These are phyloP conservation scores for Mus musculus DNA, from an alignment of 2,113 vertebrate genomes.

Conservation along the genomic window DNA sequence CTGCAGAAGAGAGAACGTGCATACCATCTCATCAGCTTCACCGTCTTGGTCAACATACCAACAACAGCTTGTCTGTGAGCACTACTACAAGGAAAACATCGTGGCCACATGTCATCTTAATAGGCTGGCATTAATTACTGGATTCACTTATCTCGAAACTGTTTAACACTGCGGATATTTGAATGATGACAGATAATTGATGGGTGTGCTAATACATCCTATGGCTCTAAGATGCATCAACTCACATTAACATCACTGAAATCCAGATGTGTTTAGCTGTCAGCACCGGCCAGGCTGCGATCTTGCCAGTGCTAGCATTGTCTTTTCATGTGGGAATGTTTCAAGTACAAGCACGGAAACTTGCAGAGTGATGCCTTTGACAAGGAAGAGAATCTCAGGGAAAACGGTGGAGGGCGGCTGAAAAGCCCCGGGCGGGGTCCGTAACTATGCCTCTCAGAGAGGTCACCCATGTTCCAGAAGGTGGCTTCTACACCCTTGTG, in stretches of 20 bases:
- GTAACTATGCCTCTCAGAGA: background rate
- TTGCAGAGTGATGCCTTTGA: background rate
- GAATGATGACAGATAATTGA: background rate
- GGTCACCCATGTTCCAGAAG: background rate
- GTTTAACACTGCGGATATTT: background rate
- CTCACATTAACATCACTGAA: constrained; percentile 14
- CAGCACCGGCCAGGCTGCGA: background rate
- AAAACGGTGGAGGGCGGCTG: background rate
- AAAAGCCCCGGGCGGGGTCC: too few relatives aligned
- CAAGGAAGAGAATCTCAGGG: background rate
- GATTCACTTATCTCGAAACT: constrained; percentile 38
- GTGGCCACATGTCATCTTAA: constrained; percentile 1
- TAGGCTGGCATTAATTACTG: constrained; percentile 35
- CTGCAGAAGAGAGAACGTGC: background rate
- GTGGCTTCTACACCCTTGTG: background rate
- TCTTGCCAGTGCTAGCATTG: background rate
- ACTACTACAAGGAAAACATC: constrained; percentile 15
- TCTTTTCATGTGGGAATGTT: background rate
- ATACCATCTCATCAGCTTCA: constrained; percentile 15
- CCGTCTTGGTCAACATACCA: background rate
- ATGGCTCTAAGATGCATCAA: background rate
- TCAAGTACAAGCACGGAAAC: constrained; percentile 5
- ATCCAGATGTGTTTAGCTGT: constrained; percentile 5
- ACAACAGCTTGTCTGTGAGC: constrained; percentile 43
- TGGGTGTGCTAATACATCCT: background rate